Percentiles rank a stretch among this genome's conserved stretches.
Conservation (phyloP, 2,888 invertebrate species). For the Aquatica leii region DNA sequence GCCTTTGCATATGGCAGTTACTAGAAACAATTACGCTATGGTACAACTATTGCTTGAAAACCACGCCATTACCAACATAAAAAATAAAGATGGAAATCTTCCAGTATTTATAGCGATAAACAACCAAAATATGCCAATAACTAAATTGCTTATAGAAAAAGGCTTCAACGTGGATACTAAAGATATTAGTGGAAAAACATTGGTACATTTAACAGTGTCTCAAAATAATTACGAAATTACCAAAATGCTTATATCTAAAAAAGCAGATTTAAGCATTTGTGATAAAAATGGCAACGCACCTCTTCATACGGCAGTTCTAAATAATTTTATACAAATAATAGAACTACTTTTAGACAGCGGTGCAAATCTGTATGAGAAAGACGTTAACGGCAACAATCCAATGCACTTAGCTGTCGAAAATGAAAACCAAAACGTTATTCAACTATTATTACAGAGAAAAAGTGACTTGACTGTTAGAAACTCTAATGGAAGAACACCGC, state of each 20-base stretch:
- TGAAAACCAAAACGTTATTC: neutral
- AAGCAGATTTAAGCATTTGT: neutral
- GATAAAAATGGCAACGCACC: neutral
- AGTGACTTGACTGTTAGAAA: neutral
- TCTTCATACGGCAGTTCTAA: neutral
- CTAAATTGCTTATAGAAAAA: too few relatives aligned
- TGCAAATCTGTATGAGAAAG: slow-evolving; percentile 1
- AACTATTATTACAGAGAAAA: neutral
- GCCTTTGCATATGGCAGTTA: slow-evolving; percentile 2
- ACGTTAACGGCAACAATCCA: neutral
- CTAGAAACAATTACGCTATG: neutral
- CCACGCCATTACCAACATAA: neutral
- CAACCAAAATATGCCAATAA: too few relatives aligned
- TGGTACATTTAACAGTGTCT: neutral
- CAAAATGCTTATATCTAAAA: neutral
- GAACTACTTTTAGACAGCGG: neutral
- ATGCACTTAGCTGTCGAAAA: neutral
- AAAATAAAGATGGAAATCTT: neutral
- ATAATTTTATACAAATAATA: neutral
- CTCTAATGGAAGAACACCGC: neutral
- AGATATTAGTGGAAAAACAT: neutral
- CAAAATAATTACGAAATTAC: neutral
- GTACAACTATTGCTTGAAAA: neutral
- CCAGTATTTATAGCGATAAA: too few relatives aligned
- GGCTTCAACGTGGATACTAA: neutral